These are phyloP conservation scores for Tapirus indicus DNA, from an alignment of 2,797 vertebrate genomes.

Conservation along the genomic window DNA sequence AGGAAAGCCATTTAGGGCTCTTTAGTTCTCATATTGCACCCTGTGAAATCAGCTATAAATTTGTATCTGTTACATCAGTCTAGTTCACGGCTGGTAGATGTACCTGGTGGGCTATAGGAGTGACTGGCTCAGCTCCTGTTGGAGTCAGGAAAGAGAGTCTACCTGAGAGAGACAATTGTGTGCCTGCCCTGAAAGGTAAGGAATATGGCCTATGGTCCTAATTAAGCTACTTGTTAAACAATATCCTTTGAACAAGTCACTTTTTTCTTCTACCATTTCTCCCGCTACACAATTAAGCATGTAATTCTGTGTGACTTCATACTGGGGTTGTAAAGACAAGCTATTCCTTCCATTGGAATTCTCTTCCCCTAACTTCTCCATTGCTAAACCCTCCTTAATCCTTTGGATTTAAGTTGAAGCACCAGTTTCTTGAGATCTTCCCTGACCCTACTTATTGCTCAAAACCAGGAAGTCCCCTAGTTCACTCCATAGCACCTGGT, in stretches of 20 bases:
- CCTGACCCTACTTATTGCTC: background rate
- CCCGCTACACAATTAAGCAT: background rate
- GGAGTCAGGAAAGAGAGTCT: background rate
- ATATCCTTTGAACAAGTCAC: background rate
- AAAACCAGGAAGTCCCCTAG: background rate
- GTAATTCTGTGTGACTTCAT: background rate
- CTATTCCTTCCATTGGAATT: constrained; percentile 29
- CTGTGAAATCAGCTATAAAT: constrained; percentile 45
- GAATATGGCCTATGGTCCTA: background rate
- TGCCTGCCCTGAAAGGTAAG: background rate
- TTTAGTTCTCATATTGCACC: constrained; percentile 41
- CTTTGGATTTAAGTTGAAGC: constrained; percentile 54
- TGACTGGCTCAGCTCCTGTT: constrained; percentile 16
- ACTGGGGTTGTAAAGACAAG: background rate
- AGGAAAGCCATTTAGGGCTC: constrained; percentile 20
- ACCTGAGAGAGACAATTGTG: background rate
- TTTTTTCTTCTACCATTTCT: background rate
- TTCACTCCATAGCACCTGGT: background rate
- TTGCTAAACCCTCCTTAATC: background rate
- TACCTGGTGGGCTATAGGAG: background rate
- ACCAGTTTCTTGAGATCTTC: background rate
- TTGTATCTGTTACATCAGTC: constrained; percentile 46
- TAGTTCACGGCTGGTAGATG: background rate
- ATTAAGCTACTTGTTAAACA: background rate
- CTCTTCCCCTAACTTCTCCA: constrained; percentile 29